Base-by-base conservation (phyloP, 2,797 vertebrate genomes). In the Glossophaga mutica region DNA sequence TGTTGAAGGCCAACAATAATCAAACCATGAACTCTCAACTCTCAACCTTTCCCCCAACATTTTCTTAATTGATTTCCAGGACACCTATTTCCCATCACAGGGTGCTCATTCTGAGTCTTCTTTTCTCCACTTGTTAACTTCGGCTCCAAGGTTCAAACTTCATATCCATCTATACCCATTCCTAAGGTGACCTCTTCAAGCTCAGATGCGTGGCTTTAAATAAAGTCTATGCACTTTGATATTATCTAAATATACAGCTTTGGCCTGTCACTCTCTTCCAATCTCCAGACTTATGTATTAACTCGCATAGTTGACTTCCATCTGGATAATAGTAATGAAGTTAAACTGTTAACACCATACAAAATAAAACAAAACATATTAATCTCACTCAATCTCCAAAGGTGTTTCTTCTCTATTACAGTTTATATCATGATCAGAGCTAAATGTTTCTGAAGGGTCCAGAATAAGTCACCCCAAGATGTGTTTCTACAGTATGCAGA, bases 201-300 rank as follows among this genome's bases (percentile, higher is more conserved):
- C 21, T 93, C 57, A 82, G 29, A 86, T 85, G 18, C n/a, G 22
- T 42, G 9, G 34, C 8, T 57, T 86, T 74, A 78, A 91, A 29
- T 50, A 15, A 1, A 59, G 14, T 68, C 26, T 86, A 19, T 42
- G 3, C 2, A 78, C 2, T 74, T 21, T 39, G 57, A 62, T 62
- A 16, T 32, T 52, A 73, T 16, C 11, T 44, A 93, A 91, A 79
- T 57, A 86, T n/a, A 52, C 0, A 84, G 6, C 6, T 44, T 81
- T 65, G 32, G 3, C 2, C 11, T 84, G 24, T 70, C 5, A 74
- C 2, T 68, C 6, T 57, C 62, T 10, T 82, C 21, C 32, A 14
- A 65, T 46, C 12, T 86, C 65, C 24, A 32, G 4, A 79, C 39
- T 73, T 94, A 34, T 14, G 70, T 34, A 21, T 6, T 78, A 37